phyloP scores from a whole-genome alignment of 1,140 invertebrate species.

The Bradysia coprophila region DNA sequence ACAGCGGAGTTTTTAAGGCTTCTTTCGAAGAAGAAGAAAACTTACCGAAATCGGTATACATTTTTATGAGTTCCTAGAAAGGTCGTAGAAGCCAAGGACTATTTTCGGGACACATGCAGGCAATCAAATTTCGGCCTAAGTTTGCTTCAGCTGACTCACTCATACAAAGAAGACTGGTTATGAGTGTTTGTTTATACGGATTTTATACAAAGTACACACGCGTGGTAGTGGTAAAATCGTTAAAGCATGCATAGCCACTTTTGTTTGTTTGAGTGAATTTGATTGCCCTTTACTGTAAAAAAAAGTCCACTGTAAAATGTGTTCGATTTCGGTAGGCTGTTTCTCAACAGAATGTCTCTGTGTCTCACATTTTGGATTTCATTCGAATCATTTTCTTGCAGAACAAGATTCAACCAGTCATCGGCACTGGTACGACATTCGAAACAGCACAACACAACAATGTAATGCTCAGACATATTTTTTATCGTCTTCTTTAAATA shows the following conservation, averaged over 20 bases:
- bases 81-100: too few species aligned
- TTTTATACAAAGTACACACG: too few species aligned
- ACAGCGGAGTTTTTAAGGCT: too few species aligned
- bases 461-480: background rate
- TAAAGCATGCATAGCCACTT: background rate
- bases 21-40: too few species aligned
- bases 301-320: too few species aligned
- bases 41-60: background rate
- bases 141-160: too few species aligned
- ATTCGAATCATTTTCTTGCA: slow-evolving; percentile 7
- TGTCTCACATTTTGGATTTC: slow-evolving; percentile 6
- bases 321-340: too few species aligned
- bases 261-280: background rate
- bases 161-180: too few species aligned
- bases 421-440: slow-evolving; percentile 6
- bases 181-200: too few species aligned
- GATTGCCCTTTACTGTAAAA: too few species aligned
- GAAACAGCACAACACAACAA: slow-evolving; percentile 4
- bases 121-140: background rate
- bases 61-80: too few species aligned
- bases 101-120: background rate
- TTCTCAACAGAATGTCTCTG: background rate
- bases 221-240: background rate
- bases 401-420: slow-evolving; percentile 8
- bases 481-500: background rate